A percentile compares a stretch with the other conserved stretches of the same genome.
phyloP scores from a whole-genome alignment of 1,140 invertebrate genomes.

The Zaprionus ornatus region DNA sequence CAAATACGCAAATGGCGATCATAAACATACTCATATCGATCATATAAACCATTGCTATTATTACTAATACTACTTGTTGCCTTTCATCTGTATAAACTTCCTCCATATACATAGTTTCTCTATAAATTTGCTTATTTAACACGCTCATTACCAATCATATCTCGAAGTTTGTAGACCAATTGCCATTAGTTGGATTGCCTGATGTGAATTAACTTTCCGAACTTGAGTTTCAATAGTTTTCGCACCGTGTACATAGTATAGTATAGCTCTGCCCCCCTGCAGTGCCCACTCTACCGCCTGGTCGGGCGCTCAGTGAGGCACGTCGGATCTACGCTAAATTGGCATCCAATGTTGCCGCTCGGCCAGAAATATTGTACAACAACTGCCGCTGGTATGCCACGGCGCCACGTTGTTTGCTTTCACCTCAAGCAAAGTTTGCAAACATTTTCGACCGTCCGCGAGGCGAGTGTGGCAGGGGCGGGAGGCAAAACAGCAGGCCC shows the following conservation, averaged over 20 bases:
- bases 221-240: not conserved
- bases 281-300: not conserved
- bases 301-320: conserved; percentile 27
- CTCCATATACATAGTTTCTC: not conserved
- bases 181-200: not conserved
- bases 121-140: not conserved
- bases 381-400: conserved; percentile 52
- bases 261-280: not conserved
- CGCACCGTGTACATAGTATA: not conserved
- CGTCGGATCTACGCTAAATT: conserved; percentile 67
- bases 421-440: conserved; percentile 75
- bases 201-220: not conserved
- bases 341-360: conserved; percentile 64
- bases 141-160: not conserved
- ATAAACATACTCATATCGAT: no score
- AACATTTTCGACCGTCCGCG: conserved; percentile 43
- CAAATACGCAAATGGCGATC: conserved; percentile 72
- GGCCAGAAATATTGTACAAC: conserved; percentile 49
- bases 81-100: no score
- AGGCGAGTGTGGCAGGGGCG: conserved; percentile 8
- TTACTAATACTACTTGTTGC: no score
- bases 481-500: not conserved
- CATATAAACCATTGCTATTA: no score
- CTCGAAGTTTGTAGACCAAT: not conserved
- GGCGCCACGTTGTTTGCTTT: conserved; percentile 79